These are phyloP conservation scores for Drosophila formosana DNA, from an alignment of 2,888 invertebrate species.

Conservation along the genomic window DNA sequence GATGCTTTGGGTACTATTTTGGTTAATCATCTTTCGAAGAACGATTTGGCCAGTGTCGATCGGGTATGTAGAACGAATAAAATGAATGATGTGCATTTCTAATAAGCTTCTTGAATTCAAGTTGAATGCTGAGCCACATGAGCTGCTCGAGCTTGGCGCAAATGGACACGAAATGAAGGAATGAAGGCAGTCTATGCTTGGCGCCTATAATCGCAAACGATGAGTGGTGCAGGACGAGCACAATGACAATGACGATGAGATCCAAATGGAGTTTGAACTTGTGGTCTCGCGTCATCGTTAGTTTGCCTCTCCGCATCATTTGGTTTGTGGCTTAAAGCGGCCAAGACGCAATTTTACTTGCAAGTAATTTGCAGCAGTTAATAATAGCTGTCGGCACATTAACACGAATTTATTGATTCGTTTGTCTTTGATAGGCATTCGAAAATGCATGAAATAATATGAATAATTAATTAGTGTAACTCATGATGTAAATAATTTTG, in stretches of 20 bases:
- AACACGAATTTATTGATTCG: conserved; percentile 61
- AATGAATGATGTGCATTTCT: too few relatives aligned
- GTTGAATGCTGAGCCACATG: conserved; percentile 87
- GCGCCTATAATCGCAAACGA: conserved; percentile 80
- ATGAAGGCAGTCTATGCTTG: conserved; percentile 80
- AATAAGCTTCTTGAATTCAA: conserved; percentile 29
- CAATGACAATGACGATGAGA: conserved; percentile 33
- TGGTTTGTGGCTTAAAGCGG: conserved; percentile 66
- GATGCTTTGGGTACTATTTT: conserved; percentile 97
- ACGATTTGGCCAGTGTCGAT: conserved; percentile 87
- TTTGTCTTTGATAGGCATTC: conserved; percentile 39
- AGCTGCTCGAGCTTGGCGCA: conserved; percentile 88
- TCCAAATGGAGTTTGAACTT: conserved; percentile 4
- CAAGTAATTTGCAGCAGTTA: conserved; percentile 51
- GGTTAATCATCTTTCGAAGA: conserved; percentile 93
- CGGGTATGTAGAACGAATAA: conserved; percentile 81
- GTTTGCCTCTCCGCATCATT: conserved; percentile 51
- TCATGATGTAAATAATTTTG: conserved; percentile 77
- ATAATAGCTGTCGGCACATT: conserved; percentile 39
- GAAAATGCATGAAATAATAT: conserved; percentile 29
- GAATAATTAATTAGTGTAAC: conserved; percentile 62
- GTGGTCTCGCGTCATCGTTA: conserved; percentile 34
- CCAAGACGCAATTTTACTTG: conserved; percentile 65
- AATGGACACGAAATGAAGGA: conserved; percentile 85
- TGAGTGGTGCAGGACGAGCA: conserved; percentile 60